phyloP scores from a whole-genome alignment of 1,140 invertebrate genomes.

The Pteromalus puparum region DNA sequence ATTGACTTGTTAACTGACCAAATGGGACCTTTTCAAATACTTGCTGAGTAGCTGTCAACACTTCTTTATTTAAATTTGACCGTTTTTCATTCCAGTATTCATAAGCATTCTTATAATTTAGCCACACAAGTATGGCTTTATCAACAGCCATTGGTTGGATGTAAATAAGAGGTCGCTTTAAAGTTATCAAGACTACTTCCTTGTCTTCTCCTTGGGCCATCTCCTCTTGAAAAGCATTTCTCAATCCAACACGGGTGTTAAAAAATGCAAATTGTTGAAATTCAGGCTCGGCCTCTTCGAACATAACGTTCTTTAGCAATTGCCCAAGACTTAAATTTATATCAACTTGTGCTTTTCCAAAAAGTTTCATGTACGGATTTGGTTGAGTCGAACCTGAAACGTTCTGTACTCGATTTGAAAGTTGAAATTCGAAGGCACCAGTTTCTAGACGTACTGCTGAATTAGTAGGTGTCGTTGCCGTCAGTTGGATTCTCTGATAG shows the following conservation, averaged over 20 bases:
- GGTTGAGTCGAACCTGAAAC: conserved; percentile 82
- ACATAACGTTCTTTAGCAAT: conserved; percentile 93
- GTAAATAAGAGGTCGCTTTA: conserved; percentile 94
- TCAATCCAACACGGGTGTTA: conserved; percentile 91
- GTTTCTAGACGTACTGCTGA: conserved; percentile 97
- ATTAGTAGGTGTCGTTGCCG: conserved; percentile 97
- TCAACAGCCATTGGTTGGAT: conserved; percentile 97
- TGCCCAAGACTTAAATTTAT: conserved; percentile 96
- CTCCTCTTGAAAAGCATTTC: conserved; percentile 93
- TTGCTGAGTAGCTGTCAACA: conserved; percentile 88
- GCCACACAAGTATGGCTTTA: conserved; percentile 96
- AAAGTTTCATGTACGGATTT: conserved; percentile 85
- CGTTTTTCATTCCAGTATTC: conserved; percentile 99
- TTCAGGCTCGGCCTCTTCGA: conserved; percentile 97
- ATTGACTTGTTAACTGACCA: conserved; percentile 84
- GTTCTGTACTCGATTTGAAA: conserved; percentile 96
- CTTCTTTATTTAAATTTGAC: conserved; percentile 90
- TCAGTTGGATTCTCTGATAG: conserved; percentile 92
- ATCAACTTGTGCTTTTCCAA: conserved; percentile 94
- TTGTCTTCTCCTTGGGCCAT: conserved; percentile 92
- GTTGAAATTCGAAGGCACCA: conserved; percentile 90
- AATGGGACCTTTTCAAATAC: conserved; percentile 85
- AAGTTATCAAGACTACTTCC: conserved; percentile 93
- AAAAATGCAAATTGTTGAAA: conserved; percentile 98
- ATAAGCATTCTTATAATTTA: conserved; percentile 99